These are phyloP conservation scores for Scophthalmus maximus DNA, from an alignment of 2,113 vertebrate genomes.

Conservation along the genomic window DNA sequence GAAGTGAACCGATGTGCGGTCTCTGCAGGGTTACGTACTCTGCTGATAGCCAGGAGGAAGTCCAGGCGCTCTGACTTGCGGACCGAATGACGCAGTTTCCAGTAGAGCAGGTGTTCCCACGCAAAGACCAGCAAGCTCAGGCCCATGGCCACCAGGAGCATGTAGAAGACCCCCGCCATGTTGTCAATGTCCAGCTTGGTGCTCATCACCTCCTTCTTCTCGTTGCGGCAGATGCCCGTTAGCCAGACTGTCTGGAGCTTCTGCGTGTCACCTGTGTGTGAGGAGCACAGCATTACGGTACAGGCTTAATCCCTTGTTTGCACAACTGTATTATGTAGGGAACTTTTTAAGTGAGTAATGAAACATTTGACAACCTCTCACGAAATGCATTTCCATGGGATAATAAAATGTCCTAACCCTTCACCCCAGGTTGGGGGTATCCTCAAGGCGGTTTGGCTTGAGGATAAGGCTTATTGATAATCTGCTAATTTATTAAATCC, in stretches of 20 bases:
- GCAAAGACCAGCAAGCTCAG: slow-evolving; percentile 95
- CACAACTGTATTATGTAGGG: not conserved
- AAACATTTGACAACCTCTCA: not conserved
- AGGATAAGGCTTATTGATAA: not conserved
- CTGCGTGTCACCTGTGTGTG: slow-evolving; percentile 90
- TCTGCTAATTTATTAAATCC: not conserved
- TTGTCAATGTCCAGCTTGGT: slow-evolving; percentile 99
- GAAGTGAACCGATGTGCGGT: too few relatives aligned
- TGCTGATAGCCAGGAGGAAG: slow-evolving; percentile 94
- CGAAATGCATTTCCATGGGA: too few relatives aligned
- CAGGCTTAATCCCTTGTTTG: slow-evolving; percentile 6
- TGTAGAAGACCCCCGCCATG: slow-evolving; percentile 99
- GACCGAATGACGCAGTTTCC: slow-evolving; percentile 93
- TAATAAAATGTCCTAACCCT: too few relatives aligned
- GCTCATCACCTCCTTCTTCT: slow-evolving; percentile 99
- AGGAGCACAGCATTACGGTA: not conserved
- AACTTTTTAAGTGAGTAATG: not conserved
- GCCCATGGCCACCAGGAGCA: slow-evolving; percentile 98
- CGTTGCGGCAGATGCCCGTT: slow-evolving; percentile 96
- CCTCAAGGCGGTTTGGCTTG: too few relatives aligned
- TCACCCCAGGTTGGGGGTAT: too few relatives aligned
- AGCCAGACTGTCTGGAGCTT: slow-evolving; percentile 98
- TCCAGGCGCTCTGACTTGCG: slow-evolving; percentile 88
- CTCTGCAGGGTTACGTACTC: slow-evolving; percentile 75
- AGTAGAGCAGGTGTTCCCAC: slow-evolving; percentile 97